Evolutionary conservation across 2,797 vertebrate genomes (phyloP).

Genomic region (Neomorphus geoffroyi): DNA sequence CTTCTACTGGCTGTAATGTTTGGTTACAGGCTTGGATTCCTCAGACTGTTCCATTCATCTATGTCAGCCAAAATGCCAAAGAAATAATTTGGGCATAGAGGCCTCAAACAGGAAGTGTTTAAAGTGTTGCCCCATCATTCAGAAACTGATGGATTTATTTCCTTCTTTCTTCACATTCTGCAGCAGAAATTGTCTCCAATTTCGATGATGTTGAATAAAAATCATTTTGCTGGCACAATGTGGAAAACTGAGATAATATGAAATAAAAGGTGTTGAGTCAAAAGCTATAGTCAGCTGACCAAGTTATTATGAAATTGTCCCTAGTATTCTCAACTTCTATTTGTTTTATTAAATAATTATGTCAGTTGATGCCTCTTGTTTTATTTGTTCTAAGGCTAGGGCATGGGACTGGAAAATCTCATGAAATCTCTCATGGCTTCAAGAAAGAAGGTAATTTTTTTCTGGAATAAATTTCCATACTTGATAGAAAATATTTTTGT

Average conservation of each 20-base stretch:
- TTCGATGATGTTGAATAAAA: slow-evolving; percentile 11
- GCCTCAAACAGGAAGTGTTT: background rate
- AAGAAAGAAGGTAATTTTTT: background rate
- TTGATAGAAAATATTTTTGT: background rate
- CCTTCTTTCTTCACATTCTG: background rate
- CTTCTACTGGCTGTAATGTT: background rate
- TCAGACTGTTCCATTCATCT: slow-evolving; percentile 5
- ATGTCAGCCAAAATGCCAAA: background rate
- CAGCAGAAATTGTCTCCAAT: background rate
- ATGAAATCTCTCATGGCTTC: background rate
- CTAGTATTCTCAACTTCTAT: background rate
- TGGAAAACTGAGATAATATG: background rate
- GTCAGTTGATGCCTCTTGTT: background rate
- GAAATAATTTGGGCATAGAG: background rate
- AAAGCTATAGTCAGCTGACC: background rate
- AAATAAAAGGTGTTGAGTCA: background rate
- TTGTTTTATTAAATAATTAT: background rate
- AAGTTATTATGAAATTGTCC: background rate
- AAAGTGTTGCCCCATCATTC: background rate
- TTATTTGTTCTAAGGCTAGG: background rate
- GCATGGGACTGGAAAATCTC: background rate
- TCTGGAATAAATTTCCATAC: background rate
- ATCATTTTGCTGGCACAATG: background rate
- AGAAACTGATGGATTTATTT: background rate
- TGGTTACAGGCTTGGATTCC: background rate